Evolutionary conservation across 2,113 vertebrate species (phyloP), one percentile per base, ranked within the genome.

Genomic region (Corynorhinus townsendii): DNA sequence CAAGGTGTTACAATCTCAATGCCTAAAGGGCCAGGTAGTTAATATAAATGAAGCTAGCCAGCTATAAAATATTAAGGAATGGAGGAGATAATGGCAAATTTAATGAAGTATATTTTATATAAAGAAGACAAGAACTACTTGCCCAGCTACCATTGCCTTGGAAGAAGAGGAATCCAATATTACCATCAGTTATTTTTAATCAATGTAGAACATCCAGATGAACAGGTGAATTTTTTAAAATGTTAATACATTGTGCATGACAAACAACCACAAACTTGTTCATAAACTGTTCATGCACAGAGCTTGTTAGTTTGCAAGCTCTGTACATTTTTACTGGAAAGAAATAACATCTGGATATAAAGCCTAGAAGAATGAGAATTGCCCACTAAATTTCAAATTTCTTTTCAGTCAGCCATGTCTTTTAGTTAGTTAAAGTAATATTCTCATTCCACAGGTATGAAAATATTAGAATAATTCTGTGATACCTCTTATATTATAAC

Each of bases 351-450:
- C 38, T 84, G 45, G 7, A 72, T 38, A 56, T 35, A 14, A 76
- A 88, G 68, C 3, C 28, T 5, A 35, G 5, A 85, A 69, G 5
- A 26, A 52, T 19, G 14, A 94, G 11, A 73, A 90, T 47, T 88
- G 56, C 3, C 15, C 11, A 45, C 17, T 40, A 47, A 91, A 43
- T 40, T 64, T 64, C 62, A 64, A 64, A 64, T 30, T 72, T 59
- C 15, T 43, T 92, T 82, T 71, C 3, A 59, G 28, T 90, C 90
- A 79, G 9, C 5, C 10, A 35, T 5, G 5, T 91, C 40, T 93
- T 77, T 89, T 20, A 86, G 14, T 72, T 49, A 87, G 20, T 54
- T 92, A 92, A 94, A 68, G 28, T 12, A 84, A 89, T 92, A 76
- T n/a, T 1, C 17, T 91, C 28, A 49, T 11, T 84, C 12, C 1